Conservation (phyloP, 2,797 vertebrate species). For the Cynopterus sphinx region DNA sequence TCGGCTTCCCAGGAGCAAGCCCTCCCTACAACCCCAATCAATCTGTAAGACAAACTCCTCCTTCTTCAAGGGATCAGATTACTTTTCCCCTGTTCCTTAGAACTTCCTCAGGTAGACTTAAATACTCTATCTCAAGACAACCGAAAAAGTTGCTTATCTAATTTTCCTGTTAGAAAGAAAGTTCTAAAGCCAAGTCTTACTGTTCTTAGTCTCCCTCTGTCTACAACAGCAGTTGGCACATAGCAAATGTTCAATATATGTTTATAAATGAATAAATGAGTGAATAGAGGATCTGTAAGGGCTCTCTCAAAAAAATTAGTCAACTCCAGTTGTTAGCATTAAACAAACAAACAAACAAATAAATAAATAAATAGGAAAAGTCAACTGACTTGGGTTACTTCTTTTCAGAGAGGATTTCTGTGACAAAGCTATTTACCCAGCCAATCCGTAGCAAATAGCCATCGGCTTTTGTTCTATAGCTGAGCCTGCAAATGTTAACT, state of each 20-base stretch:
- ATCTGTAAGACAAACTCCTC: neutral
- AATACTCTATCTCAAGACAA: neutral
- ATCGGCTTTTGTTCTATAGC: neutral
- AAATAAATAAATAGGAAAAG: neutral
- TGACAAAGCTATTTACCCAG: constrained; percentile 56
- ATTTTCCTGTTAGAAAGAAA: neutral
- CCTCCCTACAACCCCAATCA: neutral
- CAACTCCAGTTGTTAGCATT: neutral
- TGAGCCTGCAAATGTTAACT: neutral
- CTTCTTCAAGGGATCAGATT: neutral
- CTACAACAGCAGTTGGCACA: neutral
- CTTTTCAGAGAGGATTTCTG: constrained; percentile 43
- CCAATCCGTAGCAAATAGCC: constrained; percentile 20
- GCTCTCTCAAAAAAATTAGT: neutral
- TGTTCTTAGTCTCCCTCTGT: neutral
- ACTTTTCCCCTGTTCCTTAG: neutral
- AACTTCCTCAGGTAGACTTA: neutral
- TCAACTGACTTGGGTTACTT: neutral
- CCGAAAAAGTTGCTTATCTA: neutral
- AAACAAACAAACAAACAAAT: constrained; percentile 48
- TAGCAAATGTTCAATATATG: neutral
- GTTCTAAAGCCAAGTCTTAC: neutral
- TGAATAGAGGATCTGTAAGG: neutral
- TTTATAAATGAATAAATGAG: neutral
- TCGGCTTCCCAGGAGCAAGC: neutral